Conservation (phyloP, 2,797 vertebrate species). For the Urocyon cinereoargenteus region DNA sequence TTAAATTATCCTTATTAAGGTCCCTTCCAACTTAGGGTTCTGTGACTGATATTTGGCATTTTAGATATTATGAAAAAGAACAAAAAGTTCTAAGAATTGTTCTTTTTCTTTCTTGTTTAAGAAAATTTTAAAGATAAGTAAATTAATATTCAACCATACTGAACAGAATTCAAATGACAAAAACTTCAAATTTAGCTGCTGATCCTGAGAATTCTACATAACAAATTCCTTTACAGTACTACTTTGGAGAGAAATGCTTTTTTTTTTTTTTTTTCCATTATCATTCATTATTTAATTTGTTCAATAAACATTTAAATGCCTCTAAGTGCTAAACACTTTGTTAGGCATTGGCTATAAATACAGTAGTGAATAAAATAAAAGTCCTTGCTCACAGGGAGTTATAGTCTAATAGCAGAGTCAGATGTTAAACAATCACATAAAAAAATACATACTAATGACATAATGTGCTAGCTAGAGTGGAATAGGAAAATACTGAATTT, state of each 20-base stretch:
- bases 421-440: slow-evolving; percentile 27
- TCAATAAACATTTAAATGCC: slow-evolving; percentile 14
- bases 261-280: not conserved
- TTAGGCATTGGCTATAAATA: not conserved
- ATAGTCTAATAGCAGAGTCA: not conserved
- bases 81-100: not conserved
- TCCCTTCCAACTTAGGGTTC: not conserved
- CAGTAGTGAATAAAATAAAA: slow-evolving; percentile 34
- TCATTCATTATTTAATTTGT: slow-evolving; percentile 39
- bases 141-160: not conserved
- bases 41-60: slow-evolving; percentile 6
- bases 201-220: slow-evolving; percentile 5
- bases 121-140: slow-evolving; percentile 17
- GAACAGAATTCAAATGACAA: not conserved
- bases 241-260: not conserved
- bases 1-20: not conserved
- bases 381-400: not conserved
- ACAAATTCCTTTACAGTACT: slow-evolving; percentile 8
- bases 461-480: not conserved
- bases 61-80: not conserved
- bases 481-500: not conserved
- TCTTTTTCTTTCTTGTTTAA: not conserved
- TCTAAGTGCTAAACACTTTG: not conserved
- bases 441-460: not conserved
- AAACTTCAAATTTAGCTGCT: slow-evolving; percentile 4